Evolutionary conservation across 2,888 invertebrate genomes (phyloP), one percentile per base, ranked within the genome.

Genomic region (Mythimna impura): DNA sequence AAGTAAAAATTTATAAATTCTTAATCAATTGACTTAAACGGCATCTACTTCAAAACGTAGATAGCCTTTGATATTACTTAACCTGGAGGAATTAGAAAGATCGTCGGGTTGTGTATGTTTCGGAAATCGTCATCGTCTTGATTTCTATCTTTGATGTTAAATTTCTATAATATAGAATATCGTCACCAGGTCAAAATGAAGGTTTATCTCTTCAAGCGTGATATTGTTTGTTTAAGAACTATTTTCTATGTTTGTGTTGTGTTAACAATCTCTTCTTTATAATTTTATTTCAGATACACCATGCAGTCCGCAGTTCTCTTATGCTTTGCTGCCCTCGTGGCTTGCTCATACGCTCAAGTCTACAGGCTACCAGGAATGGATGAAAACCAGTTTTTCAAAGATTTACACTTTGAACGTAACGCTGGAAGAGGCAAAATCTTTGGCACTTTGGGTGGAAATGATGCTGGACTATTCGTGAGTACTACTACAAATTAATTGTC

Each of bases 391-490:
- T 80, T 36, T 2, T 64, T 74, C 0, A 81, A 90, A 58, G 88
- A 90, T 34, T 25, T 92, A 7, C 84, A 81, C 0, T 91, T 90
- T 87, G 73, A 86, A 25, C 74, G 76, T 14, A 73, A 73, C 22
- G 78, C 74, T 50, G 89, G 90, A 7, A 80, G 87, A 0, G 91
- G 92, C 1, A 75, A 84, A n/a, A 71, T 91, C 54, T 94, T 93
- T 69, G 93, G 93, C 0, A 91, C 89, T 4, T 82, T 94, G 0
- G 94, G 94, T 22, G 86, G 88, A 40, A 91, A 89, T 43, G 91
- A 91, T 67, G 85, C 84, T 14, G 92, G 91, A 12, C 73, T 93
- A 17, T 93, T 89, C 73, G 94, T 94, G 80, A 91, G 93, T 80
- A 40, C 47, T 6, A 7, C 20, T 47, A 47, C 17, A 17, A 47